Base-by-base conservation (phyloP, 2,797 vertebrate species). In the Clamator glandarius region DNA sequence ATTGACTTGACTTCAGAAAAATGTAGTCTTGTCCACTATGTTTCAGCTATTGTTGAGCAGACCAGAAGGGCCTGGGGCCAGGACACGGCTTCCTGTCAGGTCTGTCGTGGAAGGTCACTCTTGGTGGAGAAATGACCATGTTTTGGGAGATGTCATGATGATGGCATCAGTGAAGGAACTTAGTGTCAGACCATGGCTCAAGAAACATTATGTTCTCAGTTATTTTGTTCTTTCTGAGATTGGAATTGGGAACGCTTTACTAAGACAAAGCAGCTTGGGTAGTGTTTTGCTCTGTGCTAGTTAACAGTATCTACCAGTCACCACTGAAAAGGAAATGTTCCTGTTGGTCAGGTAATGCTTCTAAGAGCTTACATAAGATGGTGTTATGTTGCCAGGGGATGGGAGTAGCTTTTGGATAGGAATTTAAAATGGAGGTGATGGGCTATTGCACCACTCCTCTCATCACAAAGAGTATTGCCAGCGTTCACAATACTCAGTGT, bases 21-120 rank as follows among this genome's bases (percentile, higher is more conserved):
- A 25, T 33, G 25, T 4, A 52, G 42, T 58, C 35, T 57, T 5
- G 5, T 31, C 52, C 28, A 5, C 42, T 44, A 0, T 31, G 35
- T 76, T 88, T 89, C 8, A 11, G 13, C 42, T 78, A 1, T 36
- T 64, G 58, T 36, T 64, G 58, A 69, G 54, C 50, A 72, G 67
- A 50, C 15, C 2, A 1, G 15, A 24, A 64, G 24, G 42, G n/a
- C 28, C 24, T 52, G 46, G 16, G 41, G 9, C 46, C 0, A 0
- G 81, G 28, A 16, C 5, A 3, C 1, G 8, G 17, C 72, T 91
- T 85, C 52, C 55, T 67, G 31, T 31, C 55, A 42, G 12, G 58
- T 86, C 35, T 35, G 18, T 72, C 66, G 35, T 0, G 0, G 18
- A 14, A 5, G 15, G 8, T 77, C 46, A 8, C 18, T 39, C 23